These are phyloP conservation scores for Piscicola geometra DNA, from an alignment of 2,888 invertebrate species.

Conservation along the genomic window DNA sequence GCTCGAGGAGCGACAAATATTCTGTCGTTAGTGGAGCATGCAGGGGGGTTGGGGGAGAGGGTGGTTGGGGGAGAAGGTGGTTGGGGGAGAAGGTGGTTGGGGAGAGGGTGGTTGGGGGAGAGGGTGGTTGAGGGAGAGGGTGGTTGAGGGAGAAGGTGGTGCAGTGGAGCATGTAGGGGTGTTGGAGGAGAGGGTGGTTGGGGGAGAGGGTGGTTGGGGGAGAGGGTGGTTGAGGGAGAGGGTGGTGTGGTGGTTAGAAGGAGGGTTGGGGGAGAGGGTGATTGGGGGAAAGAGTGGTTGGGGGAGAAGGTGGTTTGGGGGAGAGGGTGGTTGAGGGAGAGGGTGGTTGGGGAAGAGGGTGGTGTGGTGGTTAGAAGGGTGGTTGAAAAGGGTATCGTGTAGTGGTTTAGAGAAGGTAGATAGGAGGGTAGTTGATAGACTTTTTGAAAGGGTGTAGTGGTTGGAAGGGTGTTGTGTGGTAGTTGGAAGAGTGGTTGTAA, in stretches of 20 bases:
- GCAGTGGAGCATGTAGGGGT: not conserved
- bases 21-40: slow-evolving; percentile 5
- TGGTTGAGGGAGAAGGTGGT: no score
- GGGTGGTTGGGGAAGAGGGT: not conserved
- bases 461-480: not conserved
- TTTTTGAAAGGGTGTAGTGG: not conserved
- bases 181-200: no score
- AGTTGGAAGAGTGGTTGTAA: not conserved
- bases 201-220: no score
- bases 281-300: no score
- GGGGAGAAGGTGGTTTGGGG: not conserved
- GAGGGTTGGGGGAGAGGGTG: not conserved
- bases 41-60: not conserved
- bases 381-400: no score
- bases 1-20: not conserved
- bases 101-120: no score
- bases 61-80: not conserved
- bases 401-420: no score
- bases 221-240: no score
- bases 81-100: not conserved
- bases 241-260: no score
- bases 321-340: not conserved
- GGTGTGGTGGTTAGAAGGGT: not conserved
- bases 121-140: no score
- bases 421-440: not conserved